phyloP scores from a whole-genome alignment of 2,113 vertebrate genomes.

The Xenopus borealis region DNA sequence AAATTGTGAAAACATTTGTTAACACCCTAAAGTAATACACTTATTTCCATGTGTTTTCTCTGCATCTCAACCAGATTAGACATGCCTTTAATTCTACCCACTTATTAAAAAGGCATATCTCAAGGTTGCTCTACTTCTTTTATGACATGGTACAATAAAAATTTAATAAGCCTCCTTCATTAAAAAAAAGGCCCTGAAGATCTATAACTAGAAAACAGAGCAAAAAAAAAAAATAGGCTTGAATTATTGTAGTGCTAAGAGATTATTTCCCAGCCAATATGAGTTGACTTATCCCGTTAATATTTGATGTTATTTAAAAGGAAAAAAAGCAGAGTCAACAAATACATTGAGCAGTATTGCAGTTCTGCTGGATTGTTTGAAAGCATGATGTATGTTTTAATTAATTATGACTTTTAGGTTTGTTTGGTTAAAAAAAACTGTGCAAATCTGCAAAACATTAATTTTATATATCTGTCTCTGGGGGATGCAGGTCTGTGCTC shows the following conservation, averaged over 20 bases:
- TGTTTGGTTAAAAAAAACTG: constrained; percentile 6
- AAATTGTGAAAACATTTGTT: no score
- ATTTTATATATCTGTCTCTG: constrained; percentile 10
- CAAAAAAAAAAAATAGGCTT: not conserved
- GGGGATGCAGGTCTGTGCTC: constrained; percentile 1
- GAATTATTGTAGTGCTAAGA: not conserved
- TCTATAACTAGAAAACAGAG: not conserved
- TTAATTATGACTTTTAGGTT: constrained; percentile 10
- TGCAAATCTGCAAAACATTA: constrained; percentile 1
- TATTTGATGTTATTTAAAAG: not conserved
- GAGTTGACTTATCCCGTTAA: not conserved
- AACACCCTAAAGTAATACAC: no score
- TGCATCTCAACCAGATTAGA: no score
- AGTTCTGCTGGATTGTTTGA: not conserved
- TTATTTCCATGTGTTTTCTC: no score
- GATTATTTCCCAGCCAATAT: no score
- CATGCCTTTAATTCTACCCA: not conserved
- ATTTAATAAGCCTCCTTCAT: not conserved
- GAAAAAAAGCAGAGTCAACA: not conserved
- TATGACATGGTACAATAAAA: not conserved
- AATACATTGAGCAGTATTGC: not conserved
- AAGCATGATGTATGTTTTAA: constrained; percentile 17
- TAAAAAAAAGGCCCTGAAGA: not conserved
- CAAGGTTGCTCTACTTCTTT: not conserved
- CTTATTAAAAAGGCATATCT: not conserved